A percentile compares a stretch with the other conserved stretches of the same genome.
Conservation (phyloP, 92 coral and sea anemone genomes). For the Meandrina meandrites region DNA sequence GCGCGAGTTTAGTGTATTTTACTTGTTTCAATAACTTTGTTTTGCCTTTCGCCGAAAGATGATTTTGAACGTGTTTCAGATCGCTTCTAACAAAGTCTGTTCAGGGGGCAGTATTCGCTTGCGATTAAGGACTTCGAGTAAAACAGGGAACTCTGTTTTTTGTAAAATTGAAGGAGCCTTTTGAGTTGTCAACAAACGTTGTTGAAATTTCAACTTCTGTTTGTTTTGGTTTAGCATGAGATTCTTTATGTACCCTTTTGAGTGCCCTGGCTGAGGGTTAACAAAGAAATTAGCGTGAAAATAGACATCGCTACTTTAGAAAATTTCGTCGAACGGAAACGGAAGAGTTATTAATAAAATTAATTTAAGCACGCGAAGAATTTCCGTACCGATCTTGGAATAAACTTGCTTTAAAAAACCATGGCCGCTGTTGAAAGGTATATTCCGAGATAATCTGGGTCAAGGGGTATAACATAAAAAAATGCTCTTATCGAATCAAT, state of each 20-base stretch:
- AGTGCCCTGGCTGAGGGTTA: background rate
- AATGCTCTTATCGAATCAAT: background rate
- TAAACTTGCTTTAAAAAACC: background rate
- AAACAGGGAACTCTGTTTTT: background rate
- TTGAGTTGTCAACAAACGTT: background rate
- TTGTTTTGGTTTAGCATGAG: background rate
- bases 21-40: background rate
- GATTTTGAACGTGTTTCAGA: conserved; percentile 21
- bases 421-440: background rate
- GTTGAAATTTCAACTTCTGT: background rate
- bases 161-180: background rate
- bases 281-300: background rate
- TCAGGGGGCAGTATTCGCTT: background rate
- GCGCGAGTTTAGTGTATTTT: background rate
- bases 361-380: no score
- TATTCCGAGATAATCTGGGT: background rate
- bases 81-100: background rate
- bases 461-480: background rate
- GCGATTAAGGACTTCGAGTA: background rate
- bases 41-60: background rate
- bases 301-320: background rate
- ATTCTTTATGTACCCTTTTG: background rate
- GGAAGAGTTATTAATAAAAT: background rate
- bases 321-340: background rate
- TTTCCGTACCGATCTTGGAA: background rate